Conservation (phyloP, 2,797 vertebrate species). For the Crotalus adamanteus region DNA sequence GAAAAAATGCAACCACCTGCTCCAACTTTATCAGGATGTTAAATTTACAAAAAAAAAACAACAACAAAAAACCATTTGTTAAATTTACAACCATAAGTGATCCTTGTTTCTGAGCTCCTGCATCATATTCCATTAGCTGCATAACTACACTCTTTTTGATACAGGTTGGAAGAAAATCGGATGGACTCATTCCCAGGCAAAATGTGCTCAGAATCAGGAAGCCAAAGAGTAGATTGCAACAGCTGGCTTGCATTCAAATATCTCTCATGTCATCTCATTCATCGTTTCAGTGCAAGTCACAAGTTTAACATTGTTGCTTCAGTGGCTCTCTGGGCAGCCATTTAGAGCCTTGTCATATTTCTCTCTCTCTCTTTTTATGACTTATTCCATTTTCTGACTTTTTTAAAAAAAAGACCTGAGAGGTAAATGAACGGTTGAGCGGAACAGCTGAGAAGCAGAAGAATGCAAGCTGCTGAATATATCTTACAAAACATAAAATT, state of each 20-base stretch:
- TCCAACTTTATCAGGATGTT: background rate
- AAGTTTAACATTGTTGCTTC: constrained; percentile 13
- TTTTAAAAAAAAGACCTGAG: background rate
- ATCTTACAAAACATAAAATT: background rate
- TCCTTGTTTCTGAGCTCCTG: background rate
- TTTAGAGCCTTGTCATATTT: constrained; percentile 1
- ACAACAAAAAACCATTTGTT: too few species aligned
- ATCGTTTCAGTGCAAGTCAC: constrained; percentile 32
- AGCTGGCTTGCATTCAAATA: constrained; percentile 17
- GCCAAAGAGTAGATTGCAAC: constrained; percentile 21
- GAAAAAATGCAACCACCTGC: background rate
- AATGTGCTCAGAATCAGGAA: background rate
- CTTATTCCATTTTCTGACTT: constrained; percentile 2
- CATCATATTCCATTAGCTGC: background rate
- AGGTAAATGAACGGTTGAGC: constrained; percentile 41
- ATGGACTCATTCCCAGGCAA: background rate
- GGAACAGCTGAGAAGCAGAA: background rate
- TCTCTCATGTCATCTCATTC: constrained; percentile 43
- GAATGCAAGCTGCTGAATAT: constrained; percentile 28
- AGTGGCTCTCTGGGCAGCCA: background rate
- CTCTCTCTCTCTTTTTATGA: background rate
- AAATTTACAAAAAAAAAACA: background rate
- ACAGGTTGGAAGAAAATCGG: background rate
- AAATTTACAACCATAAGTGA: background rate
- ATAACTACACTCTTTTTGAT: background rate